Evolutionary conservation across 1,140 invertebrate genomes (phyloP), one percentile per base, ranked within the genome.

Genomic region (Achatina immaculata): DNA sequence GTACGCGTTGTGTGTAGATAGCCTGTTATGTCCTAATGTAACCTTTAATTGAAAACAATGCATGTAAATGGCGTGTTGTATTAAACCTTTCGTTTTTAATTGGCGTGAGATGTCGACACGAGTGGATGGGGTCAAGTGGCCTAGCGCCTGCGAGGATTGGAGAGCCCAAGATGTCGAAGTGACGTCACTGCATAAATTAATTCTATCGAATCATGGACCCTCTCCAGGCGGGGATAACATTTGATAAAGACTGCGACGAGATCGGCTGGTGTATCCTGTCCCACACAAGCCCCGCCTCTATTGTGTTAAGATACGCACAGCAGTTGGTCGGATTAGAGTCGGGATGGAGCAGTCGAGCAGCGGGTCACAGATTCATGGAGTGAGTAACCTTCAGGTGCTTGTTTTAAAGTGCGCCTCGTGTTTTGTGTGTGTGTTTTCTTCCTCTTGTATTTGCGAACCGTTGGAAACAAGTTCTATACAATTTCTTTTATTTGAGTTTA

Each of bases 171-270:
- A 45, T 16, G 16, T 55, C 48, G 48, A 21, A 24, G 16, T 24
- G 48, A 55, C 48, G 19, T 55, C 48, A 55, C 48, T 28, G 83
- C 83, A 86, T 86, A 86, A 86, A 87, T 88, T 88, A 88, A 88
- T 88, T 85, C 84, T 79, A 51, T 83, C 83, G 81, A 85, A 85
- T 86, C 81, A 81, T 80, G 78, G 72, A 73, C 38, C 43, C 36
- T 38, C 80, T n/a, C n/a, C n/a, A n/a, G 38, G 82, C 82, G 83
- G 21, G 48, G 80, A 81, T 78, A 77, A 77, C 84, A 86, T 87
- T 87, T 87, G 85, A 86, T 86, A 85, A 85, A 84, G 83, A 81
- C 83, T 80, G 83, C 80, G 78, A 84, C 69, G 45, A 77, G 62
- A 83, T 83, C 78, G 73, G 48, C 62, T 66, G 77, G 62, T 69